Conservation (phyloP, 2,888 invertebrate genomes). For the Choristoneura rosaceana region DNA sequence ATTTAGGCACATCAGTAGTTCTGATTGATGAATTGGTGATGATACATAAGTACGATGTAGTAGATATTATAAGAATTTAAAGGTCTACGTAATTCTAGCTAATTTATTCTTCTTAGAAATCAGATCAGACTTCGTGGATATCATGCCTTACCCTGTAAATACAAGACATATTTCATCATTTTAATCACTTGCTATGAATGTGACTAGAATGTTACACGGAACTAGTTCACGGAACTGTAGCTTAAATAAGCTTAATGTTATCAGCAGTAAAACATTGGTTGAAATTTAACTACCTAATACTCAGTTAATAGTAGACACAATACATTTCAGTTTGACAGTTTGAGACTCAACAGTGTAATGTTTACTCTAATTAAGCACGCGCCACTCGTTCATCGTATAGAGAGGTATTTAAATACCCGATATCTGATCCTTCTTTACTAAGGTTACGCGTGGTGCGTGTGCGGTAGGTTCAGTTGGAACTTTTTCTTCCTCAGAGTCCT, state of each 20-base stretch:
- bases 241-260: slow-evolving; percentile 2
- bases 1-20: too few species aligned
- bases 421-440: slow-evolving; percentile 17
- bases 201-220: neutral
- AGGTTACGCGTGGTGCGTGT: slow-evolving; percentile 18
- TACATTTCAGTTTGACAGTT: slow-evolving; percentile 23
- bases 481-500: neutral
- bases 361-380: slow-evolving; percentile 39
- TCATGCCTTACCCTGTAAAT: neutral
- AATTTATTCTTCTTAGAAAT: neutral
- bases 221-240: slow-evolving; percentile 10
- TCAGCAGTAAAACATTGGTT: slow-evolving; percentile 12
- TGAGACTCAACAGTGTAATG: slow-evolving; percentile 35
- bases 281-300: slow-evolving; percentile 11
- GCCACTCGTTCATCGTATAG: slow-evolving; percentile 26
- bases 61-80: too few species aligned
- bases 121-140: neutral
- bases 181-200: neutral
- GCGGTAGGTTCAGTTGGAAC: neutral
- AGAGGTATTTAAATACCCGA: slow-evolving; percentile 28
- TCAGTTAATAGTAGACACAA: slow-evolving; percentile 24
- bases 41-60: too few species aligned
- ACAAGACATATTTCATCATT: neutral
- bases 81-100: too few species aligned
- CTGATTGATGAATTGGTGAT: too few species aligned